These are phyloP conservation scores for Coelopa frigida DNA, from an alignment of 1,140 invertebrate genomes.

Conservation along the genomic window DNA sequence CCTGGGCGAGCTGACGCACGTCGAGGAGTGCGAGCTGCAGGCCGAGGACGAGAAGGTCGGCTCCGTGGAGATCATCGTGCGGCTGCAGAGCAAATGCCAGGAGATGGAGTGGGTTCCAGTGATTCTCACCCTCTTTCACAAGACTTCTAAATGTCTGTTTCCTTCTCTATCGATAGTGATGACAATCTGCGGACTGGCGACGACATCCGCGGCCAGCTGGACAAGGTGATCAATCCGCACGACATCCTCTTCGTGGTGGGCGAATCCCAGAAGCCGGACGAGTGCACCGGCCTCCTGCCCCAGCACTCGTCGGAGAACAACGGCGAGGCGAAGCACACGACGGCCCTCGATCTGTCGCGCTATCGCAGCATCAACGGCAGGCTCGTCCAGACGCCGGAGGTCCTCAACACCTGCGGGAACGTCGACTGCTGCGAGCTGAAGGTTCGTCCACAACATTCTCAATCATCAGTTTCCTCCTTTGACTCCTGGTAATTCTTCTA, in stretches of 20 bases:
- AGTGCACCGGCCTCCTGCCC: constrained; percentile 2
- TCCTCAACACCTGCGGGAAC: constrained; percentile 8
- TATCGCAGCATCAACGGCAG: constrained; percentile 12
- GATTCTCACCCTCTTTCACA: too few relatives aligned
- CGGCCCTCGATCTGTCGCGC: constrained; percentile 12
- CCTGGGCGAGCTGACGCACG: constrained; percentile 7
- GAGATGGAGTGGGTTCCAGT: constrained; percentile 6
- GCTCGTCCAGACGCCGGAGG: background rate
- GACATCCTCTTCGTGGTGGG: constrained; percentile 15
- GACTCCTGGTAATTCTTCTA: background rate
- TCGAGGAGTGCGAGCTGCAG: constrained; percentile 8
- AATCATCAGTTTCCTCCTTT: too few relatives aligned
- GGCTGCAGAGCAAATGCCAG: constrained; percentile 12
- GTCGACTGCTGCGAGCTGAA: constrained; percentile 9
- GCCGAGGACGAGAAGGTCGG: constrained; percentile 9
- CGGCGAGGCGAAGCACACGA: constrained; percentile 1
- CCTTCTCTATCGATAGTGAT: background rate
- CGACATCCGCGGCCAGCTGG: constrained; percentile 1
- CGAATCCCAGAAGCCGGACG: constrained; percentile 7
- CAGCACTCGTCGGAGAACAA: background rate
- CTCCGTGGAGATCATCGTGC: constrained; percentile 8
- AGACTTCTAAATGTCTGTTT: too few relatives aligned
- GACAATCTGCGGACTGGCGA: background rate
- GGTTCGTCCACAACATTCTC: constrained; percentile 4
- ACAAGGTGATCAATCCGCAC: constrained; percentile 12